These are phyloP conservation scores for Scrobipalpa atriplicella DNA, from an alignment of 2,888 invertebrate species.

Conservation along the genomic window DNA sequence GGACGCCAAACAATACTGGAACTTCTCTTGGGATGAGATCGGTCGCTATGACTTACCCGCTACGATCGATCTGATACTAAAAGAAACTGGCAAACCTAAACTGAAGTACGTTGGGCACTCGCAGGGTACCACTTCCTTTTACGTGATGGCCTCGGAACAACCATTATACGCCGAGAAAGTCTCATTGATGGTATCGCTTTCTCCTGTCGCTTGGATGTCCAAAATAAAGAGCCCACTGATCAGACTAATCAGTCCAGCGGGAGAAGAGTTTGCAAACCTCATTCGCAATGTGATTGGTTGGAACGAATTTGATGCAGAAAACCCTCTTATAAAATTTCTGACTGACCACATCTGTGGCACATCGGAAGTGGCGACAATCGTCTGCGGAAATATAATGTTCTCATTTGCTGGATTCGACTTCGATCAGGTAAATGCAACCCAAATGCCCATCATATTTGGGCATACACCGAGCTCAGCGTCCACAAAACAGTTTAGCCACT, in stretches of 20 bases:
- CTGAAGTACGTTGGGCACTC: slow-evolving; percentile 88
- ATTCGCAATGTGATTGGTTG: slow-evolving; percentile 21
- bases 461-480: slow-evolving; percentile 82
- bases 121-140: slow-evolving; percentile 85
- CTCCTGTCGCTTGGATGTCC: slow-evolving; percentile 82
- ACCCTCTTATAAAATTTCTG: background rate
- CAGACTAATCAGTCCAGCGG: slow-evolving; percentile 39
- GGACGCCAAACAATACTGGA: slow-evolving; percentile 80
- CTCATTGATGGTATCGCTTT: slow-evolving; percentile 77
- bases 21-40: slow-evolving; percentile 92
- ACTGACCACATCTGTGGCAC: background rate
- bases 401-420: slow-evolving; percentile 82
- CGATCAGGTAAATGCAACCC: slow-evolving; percentile 81
- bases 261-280: background rate
- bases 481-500: slow-evolving; percentile 78
- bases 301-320: slow-evolving; percentile 7
- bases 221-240: slow-evolving; percentile 63
- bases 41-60: slow-evolving; percentile 90
- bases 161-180: slow-evolving; percentile 83
- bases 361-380: slow-evolving; percentile 55
- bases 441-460: slow-evolving; percentile 79
- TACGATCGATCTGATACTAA: slow-evolving; percentile 87
- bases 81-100: slow-evolving; percentile 66
- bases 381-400: slow-evolving; percentile 85
- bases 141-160: slow-evolving; percentile 77